Evolutionary conservation across 2,113 vertebrate species (phyloP).

Genomic region (Colossoma macropomum): DNA sequence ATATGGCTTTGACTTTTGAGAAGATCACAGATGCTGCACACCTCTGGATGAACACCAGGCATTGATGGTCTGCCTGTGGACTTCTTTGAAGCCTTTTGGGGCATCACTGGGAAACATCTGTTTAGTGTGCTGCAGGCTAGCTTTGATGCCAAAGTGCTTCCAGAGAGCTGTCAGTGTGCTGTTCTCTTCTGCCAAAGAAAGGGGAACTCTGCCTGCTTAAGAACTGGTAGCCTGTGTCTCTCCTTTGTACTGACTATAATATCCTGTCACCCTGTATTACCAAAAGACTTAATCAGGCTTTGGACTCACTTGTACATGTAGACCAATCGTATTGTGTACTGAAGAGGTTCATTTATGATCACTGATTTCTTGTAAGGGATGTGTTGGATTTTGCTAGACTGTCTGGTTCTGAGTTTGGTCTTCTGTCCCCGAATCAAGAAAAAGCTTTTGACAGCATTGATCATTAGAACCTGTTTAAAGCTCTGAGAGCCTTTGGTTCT

Average conservation of each 20-base stretch:
- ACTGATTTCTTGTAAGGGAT: background rate
- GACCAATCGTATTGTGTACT: background rate
- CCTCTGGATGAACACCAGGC: background rate
- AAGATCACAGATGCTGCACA: background rate
- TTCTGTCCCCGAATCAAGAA: too few relatives aligned
- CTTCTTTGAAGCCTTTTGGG: background rate
- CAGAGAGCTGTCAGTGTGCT: background rate
- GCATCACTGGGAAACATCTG: background rate
- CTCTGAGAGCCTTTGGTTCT: too few relatives aligned
- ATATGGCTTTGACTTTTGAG: background rate
- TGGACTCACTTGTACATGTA: background rate
- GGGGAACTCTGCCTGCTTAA: conserved; percentile 30
- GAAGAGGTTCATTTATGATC: background rate
- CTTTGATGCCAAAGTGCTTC: background rate
- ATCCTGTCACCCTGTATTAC: background rate
- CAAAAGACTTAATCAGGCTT: background rate
- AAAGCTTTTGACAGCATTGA: too few relatives aligned
- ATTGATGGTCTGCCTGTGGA: background rate
- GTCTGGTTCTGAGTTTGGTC: too few relatives aligned
- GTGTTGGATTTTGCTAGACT: too few relatives aligned
- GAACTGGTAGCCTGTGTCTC: conserved; percentile 22
- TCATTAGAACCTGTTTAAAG: too few relatives aligned
- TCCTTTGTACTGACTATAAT: background rate
- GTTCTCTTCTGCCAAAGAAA: conserved; percentile 24
- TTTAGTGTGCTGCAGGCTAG: background rate